phyloP scores from a whole-genome alignment of 2,797 vertebrate species.

The Chaetodon trifasciatus region DNA sequence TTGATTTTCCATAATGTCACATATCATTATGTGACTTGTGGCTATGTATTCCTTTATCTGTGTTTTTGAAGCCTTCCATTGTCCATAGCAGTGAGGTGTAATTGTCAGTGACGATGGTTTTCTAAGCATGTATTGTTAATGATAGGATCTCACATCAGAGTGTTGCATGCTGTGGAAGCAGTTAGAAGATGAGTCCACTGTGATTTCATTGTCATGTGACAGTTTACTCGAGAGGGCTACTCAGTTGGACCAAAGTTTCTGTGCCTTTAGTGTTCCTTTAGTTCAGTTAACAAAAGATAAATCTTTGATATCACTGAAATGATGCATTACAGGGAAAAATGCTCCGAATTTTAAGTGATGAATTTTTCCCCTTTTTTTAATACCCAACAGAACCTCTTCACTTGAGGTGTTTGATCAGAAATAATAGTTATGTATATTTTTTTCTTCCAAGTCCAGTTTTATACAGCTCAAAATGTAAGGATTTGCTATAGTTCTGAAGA shows the following conservation, averaged over 20 bases:
- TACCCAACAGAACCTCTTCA: slow-evolving; percentile 43
- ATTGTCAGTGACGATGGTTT: slow-evolving; percentile 90
- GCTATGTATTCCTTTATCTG: slow-evolving; percentile 89
- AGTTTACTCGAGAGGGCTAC: slow-evolving; percentile 91
- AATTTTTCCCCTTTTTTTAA: slow-evolving; percentile 32
- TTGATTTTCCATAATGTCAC: slow-evolving; percentile 42
- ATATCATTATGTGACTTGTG: slow-evolving; percentile 89
- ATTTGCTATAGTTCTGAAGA: slow-evolving; percentile 92
- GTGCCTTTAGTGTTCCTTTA: slow-evolving; percentile 99
- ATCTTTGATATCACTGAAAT: slow-evolving; percentile 54
- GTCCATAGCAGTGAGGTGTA: slow-evolving; percentile 76
- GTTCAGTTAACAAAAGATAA: slow-evolving; percentile 85
- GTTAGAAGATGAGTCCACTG: slow-evolving; percentile 88
- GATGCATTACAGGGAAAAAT: slow-evolving; percentile 27
- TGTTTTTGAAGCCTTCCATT: slow-evolving; percentile 89
- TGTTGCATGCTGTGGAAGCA: slow-evolving; percentile 92
- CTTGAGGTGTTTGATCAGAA: slow-evolving; percentile 88
- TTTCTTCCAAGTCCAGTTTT: slow-evolving; percentile 88
- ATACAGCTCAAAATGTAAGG: slow-evolving; percentile 93
- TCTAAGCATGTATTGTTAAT: slow-evolving; percentile 92
- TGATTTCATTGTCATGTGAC: slow-evolving; percentile 89
- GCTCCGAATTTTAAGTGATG: slow-evolving; percentile 26
- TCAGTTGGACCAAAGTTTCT: slow-evolving; percentile 98
- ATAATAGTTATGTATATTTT: slow-evolving; percentile 91
- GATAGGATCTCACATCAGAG: slow-evolving; percentile 72